A percentile compares a stretch with the other conserved stretches of the same genome.
phyloP scores from a whole-genome alignment of 2,113 vertebrate species.

The Toxotes chatareus region DNA sequence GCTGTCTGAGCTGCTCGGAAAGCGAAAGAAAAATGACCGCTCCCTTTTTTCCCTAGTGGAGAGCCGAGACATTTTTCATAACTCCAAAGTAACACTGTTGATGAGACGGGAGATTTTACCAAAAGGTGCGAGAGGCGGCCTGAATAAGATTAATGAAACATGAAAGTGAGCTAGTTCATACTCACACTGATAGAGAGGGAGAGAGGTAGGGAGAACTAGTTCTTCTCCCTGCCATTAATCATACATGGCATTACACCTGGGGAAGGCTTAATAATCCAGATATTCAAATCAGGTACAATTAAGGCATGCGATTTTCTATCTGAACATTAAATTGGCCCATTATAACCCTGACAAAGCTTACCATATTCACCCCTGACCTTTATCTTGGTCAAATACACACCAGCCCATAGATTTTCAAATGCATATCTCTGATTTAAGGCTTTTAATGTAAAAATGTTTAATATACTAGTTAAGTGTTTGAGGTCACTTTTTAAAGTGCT shows the following conservation, averaged over 20 bases:
- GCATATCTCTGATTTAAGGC: not conserved
- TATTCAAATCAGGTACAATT: slow-evolving; percentile 63
- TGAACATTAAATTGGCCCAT: slow-evolving; percentile 40
- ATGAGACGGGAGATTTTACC: slow-evolving; percentile 58
- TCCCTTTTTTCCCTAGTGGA: not conserved
- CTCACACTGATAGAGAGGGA: slow-evolving; percentile 15
- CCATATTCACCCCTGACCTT: slow-evolving; percentile 2
- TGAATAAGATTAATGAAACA: slow-evolving; percentile 72
- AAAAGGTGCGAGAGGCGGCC: slow-evolving; percentile 44
- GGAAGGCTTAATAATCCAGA: slow-evolving; percentile 47
- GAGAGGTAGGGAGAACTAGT: slow-evolving; percentile 31
- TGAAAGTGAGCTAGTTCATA: slow-evolving; percentile 60
- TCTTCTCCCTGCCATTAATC: slow-evolving; percentile 57
- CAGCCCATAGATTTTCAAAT: not conserved
- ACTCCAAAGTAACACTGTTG: slow-evolving; percentile 28
- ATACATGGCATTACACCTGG: slow-evolving; percentile 48
- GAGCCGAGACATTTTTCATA: slow-evolving; percentile 46
- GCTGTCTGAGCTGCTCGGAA: slow-evolving; percentile 36
- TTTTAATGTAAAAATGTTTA: slow-evolving; percentile 19
- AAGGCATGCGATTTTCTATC: slow-evolving; percentile 33
- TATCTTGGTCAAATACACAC: not conserved
- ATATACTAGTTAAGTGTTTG: slow-evolving; percentile 6
- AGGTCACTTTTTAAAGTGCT: not conserved
- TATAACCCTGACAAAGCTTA: slow-evolving; percentile 31
- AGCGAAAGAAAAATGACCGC: slow-evolving; percentile 35